A percentile compares a stretch with the other conserved stretches of the same genome.
phyloP scores from a whole-genome alignment of 92 coral and sea anemone species.

The Blastomussa wellsi region DNA sequence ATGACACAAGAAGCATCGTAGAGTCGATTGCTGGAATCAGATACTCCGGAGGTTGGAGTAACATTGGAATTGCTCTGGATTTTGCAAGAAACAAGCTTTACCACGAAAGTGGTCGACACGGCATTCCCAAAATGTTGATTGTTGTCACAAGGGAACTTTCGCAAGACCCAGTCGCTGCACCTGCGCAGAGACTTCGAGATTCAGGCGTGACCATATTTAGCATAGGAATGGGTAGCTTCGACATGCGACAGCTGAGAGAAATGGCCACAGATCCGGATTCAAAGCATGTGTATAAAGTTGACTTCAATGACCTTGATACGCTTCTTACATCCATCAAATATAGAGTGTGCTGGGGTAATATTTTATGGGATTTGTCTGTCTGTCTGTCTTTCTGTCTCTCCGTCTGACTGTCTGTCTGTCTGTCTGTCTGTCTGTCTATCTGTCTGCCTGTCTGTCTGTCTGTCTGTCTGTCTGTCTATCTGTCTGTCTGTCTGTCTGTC shows the following conservation, averaged over 20 bases:
- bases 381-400: background rate
- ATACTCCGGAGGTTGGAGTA: conserved; percentile 52
- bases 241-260: conserved; percentile 53
- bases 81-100: conserved; percentile 61
- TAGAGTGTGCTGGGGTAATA: conserved; percentile 54
- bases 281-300: conserved; percentile 55
- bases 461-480: too few species aligned
- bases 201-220: conserved; percentile 57
- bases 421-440: too few species aligned
- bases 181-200: conserved; percentile 71
- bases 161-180: conserved; percentile 33
- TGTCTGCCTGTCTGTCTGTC: too few species aligned
- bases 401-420: too few species aligned
- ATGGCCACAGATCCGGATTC: conserved; percentile 81
- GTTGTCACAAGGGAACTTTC: conserved; percentile 71
- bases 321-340: conserved; percentile 41
- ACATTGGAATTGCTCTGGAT: conserved; percentile 64
- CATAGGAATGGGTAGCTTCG: conserved; percentile 63
- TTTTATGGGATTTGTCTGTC: too few species aligned
- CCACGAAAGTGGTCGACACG: conserved; percentile 44
- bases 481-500: too few species aligned
- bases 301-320: conserved; percentile 34
- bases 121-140: conserved; percentile 54
- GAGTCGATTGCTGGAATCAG: conserved; percentile 32
- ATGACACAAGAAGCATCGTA: conserved; percentile 14